Conservation (phyloP, 2,888 invertebrate species). For the Plemyria rubiginata region DNA sequence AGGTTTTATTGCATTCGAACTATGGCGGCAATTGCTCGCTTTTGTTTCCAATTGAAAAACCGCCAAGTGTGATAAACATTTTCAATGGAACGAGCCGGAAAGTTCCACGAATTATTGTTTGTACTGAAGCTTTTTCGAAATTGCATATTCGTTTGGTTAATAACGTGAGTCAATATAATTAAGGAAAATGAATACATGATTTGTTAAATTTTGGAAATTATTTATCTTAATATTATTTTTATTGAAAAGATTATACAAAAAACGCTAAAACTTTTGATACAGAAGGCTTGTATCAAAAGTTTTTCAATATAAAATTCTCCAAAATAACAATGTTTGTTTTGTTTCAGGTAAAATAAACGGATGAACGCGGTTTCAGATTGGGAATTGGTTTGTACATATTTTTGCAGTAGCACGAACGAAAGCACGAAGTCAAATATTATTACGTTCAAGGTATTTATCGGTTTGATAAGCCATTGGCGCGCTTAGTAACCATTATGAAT, state of each 20-base stretch:
- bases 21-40: conserved; percentile 55
- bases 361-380: neutral
- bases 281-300: too few relatives aligned
- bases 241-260: too few relatives aligned
- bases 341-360: neutral
- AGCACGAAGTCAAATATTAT: too few relatives aligned
- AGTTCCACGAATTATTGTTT: conserved; percentile 23
- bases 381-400: neutral
- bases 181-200: conserved; percentile 1
- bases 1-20: conserved; percentile 56
- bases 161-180: conserved; percentile 9
- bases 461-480: too few relatives aligned
- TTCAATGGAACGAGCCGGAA: conserved; percentile 29
- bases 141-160: conserved; percentile 17
- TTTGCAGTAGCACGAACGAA: too few relatives aligned
- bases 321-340: neutral
- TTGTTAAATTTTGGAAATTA: neutral
- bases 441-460: too few relatives aligned
- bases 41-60: conserved; percentile 52
- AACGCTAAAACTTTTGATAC: too few relatives aligned
- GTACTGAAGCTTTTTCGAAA: conserved; percentile 17
- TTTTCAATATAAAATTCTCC: too few relatives aligned
- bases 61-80: conserved; percentile 44
- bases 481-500: too few relatives aligned
- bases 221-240: too few relatives aligned